phyloP scores from a whole-genome alignment of 1,140 invertebrate genomes.

The Panagrolaimus sp. region DNA sequence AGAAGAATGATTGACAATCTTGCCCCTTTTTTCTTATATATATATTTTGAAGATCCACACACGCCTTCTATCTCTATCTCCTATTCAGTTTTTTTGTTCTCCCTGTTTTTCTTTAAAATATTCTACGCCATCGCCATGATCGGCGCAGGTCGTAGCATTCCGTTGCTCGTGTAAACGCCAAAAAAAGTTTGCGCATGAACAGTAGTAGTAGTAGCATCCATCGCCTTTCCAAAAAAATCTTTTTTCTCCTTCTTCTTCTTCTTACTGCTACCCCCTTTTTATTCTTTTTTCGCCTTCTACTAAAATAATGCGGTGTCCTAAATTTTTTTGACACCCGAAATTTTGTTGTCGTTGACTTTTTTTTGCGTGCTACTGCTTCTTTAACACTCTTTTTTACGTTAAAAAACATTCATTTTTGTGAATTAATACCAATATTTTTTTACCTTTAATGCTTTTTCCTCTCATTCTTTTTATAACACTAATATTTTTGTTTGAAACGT shows the following conservation, averaged over 20 bases:
- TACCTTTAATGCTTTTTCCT: not conserved
- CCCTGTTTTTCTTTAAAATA: not conserved
- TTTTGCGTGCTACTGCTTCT: not conserved
- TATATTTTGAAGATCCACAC: not conserved
- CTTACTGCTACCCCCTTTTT: no score
- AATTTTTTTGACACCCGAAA: conserved; percentile 18
- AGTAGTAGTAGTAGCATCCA: no score
- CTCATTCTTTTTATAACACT: not conserved
- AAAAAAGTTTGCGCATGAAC: no score
- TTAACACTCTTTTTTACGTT: not conserved
- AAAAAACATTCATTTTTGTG: not conserved
- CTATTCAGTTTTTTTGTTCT: not conserved
- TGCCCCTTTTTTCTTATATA: not conserved
- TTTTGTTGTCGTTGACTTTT: not conserved
- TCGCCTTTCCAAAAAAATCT: no score
- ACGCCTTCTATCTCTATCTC: not conserved
- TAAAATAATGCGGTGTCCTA: conserved; percentile 18
- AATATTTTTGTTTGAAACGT: no score
- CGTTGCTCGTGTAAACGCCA: no score
- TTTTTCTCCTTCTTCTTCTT: no score
- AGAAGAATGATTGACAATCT: conserved; percentile 13
- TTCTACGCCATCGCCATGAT: conserved; percentile 8
- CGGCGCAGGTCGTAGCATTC: no score
- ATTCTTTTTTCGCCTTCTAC: not conserved
- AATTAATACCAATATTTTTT: not conserved